Percentiles rank a stretch among this genome's conserved stretches.
Evolutionary conservation across 2,888 invertebrate genomes (phyloP).

Genomic region (Psococerastis gibbosa): DNA sequence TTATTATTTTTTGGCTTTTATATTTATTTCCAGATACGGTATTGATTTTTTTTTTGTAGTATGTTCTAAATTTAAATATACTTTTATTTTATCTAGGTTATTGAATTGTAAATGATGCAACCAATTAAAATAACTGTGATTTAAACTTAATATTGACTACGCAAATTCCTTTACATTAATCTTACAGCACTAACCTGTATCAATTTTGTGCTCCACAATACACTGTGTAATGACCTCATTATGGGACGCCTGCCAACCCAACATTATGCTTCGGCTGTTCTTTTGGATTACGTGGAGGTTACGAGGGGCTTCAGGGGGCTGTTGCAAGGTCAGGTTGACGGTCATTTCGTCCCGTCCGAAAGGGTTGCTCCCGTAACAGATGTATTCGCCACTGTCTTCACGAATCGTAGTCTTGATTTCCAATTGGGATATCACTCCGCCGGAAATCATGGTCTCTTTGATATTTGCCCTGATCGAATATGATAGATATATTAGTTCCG

Average conservation of each 20-base stretch:
- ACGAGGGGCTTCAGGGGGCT: constrained; percentile 26
- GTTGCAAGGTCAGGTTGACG: constrained; percentile 22
- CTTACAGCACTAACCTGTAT: constrained; percentile 19
- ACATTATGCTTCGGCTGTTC: constrained; percentile 19
- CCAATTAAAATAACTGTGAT: too few species aligned
- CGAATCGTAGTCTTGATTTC: constrained; percentile 18
- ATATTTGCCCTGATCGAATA: background rate
- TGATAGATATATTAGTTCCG: too few species aligned
- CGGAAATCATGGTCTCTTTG: background rate
- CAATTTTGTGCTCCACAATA: constrained; percentile 25
- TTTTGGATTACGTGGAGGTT: constrained; percentile 22
- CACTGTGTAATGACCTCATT: constrained; percentile 24
- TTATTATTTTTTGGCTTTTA: too few species aligned
- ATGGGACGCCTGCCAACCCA: constrained; percentile 26
- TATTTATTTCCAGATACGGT: too few species aligned
- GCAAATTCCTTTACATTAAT: background rate
- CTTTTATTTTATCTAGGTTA: too few species aligned
- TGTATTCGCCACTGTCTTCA: constrained; percentile 20
- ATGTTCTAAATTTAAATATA: too few species aligned
- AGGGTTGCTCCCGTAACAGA: constrained; percentile 20
- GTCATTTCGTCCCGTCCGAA: constrained; percentile 20
- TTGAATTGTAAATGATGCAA: too few species aligned
- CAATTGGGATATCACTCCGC: constrained; percentile 18
- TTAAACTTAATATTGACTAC: too few species aligned
- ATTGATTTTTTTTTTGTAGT: too few species aligned